These are phyloP conservation scores for Orthonevra nobilis DNA, from an alignment of 2,888 invertebrate species.

Conservation along the genomic window DNA sequence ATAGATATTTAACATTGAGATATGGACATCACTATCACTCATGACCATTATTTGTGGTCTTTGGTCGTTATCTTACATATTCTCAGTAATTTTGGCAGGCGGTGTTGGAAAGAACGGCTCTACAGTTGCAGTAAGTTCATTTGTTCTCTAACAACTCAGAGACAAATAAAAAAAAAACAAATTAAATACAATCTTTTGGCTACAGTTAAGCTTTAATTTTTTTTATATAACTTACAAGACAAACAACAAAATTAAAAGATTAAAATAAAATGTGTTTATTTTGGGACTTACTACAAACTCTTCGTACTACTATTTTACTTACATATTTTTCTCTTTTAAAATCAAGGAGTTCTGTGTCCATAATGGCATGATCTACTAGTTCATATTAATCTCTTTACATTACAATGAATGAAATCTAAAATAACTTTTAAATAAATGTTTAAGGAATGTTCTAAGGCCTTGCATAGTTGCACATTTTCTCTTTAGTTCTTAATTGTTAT, in stretches of 20 bases:
- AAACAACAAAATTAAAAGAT: constrained; percentile 10
- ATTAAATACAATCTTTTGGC: constrained; percentile 75
- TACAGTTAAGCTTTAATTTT: constrained; percentile 61
- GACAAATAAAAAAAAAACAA: constrained; percentile 26
- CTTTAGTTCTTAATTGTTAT: constrained; percentile 11
- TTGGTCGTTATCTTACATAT: constrained; percentile 87
- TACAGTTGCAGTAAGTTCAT: constrained; percentile 96
- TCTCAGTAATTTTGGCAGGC: constrained; percentile 91
- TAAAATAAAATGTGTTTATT: constrained; percentile 31
- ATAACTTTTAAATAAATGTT: too few species aligned
- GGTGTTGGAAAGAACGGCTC: constrained; percentile 99
- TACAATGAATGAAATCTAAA: too few species aligned
- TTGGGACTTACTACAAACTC: constrained; percentile 56
- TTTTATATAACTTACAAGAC: constrained; percentile 24
- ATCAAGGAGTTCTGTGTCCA: constrained; percentile 50
- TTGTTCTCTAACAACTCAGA: too few species aligned
- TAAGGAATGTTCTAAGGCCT: constrained; percentile 61
- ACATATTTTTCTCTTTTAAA: constrained; percentile 22
- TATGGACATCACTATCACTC: constrained; percentile 88
- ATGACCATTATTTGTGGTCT: constrained; percentile 87
- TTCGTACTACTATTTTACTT: constrained; percentile 19
- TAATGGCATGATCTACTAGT: constrained; percentile 59
- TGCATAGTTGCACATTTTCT: constrained; percentile 31
- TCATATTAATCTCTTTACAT: constrained; percentile 29
- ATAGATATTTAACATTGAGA: constrained; percentile 84